Evolutionary conservation across 1,140 invertebrate genomes (phyloP), one percentile per base, ranked within the genome.

Genomic region (Penaeus vannamei): DNA sequence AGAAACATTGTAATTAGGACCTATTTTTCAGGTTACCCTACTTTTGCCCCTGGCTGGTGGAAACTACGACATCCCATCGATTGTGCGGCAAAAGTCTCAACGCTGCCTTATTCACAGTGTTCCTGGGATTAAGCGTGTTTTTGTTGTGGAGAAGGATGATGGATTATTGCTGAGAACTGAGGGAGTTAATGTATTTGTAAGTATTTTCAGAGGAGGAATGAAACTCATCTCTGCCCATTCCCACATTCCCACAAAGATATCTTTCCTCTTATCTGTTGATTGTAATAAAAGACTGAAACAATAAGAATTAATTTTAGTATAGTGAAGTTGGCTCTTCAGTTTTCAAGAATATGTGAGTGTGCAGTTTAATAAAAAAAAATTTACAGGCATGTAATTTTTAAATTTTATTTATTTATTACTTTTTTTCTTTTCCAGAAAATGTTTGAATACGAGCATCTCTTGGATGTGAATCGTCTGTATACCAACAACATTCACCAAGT

Each of bases 401-500:
- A n/a, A n/a, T 79, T 32, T 85, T 53, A 26, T 86, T 19, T 26
- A 86, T 17, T 0, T n/a, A 84, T 59, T 80, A 53, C 8, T 85
- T 85, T 87, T 81, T 85, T 81, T 91, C 84, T 79, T 61, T 92
- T 93, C 8, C 91, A 96, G 94, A 96, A 97, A 94, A 96, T 99
- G 95, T 97, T 96, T 91, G 96, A 96, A 91, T 96, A 97, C 92
- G 93, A 95, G 85, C 93, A 97, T 81, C 92, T 98, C 23, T 93
- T 99, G n/a, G 96, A 99, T 93, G 92, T 99, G 10, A 96, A 97
- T 92, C 95, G 94, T 89, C 92, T 99, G 0, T 98, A 99, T 93
- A 97, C 96, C 19, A 99, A 99, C 92, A 97, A 99, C 92, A 97
- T 99, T 86, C 97, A 99, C 92, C 95, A 95, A 14, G 96, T 99